Conservation (phyloP, 37 sponge, comb jelly and placozoan species). For the Crambe crambe region DNA sequence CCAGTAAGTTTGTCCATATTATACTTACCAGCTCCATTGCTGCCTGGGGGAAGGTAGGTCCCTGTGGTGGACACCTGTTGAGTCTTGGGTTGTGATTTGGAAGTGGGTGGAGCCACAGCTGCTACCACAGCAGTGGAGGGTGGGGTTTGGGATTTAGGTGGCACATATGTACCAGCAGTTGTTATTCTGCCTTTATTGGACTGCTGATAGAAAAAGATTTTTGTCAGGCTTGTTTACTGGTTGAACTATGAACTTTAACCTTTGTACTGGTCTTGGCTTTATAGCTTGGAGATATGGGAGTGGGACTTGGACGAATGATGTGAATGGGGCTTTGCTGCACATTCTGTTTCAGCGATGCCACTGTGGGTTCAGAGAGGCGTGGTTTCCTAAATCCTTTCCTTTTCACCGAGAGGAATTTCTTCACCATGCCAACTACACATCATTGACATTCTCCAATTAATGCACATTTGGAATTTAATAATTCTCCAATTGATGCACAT, state of each 20-base stretch:
- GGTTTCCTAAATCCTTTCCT: slow-evolving; percentile 24
- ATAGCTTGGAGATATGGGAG: slow-evolving; percentile 68
- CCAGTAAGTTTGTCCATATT: no score
- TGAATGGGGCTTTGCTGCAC: slow-evolving; percentile 30
- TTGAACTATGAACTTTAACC: no score
- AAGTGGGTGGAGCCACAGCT: background rate
- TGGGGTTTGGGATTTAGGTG: slow-evolving; percentile 25
- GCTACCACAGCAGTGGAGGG: background rate
- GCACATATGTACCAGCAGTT: slow-evolving; percentile 35
- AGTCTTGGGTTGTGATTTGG: background rate
- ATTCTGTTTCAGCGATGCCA: slow-evolving; percentile 37
- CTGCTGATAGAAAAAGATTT: background rate
- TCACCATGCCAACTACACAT: slow-evolving; percentile 3
- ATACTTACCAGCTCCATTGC: no score
- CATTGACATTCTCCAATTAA: no score
- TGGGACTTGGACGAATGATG: slow-evolving; percentile 47
- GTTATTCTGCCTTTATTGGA: slow-evolving; percentile 5
- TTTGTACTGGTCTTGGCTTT: slow-evolving; percentile 36
- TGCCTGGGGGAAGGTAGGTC: slow-evolving; percentile 10
- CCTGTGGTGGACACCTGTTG: slow-evolving; percentile 41
- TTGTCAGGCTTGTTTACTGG: no score
- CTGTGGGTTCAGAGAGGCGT: slow-evolving; percentile 31
- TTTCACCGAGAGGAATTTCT: slow-evolving; percentile 10
- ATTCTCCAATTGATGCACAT: no score
- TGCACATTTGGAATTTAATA: no score